These are phyloP conservation scores for Drosophila rufa DNA, from an alignment of 1,140 invertebrate genomes.

Conservation along the genomic window DNA sequence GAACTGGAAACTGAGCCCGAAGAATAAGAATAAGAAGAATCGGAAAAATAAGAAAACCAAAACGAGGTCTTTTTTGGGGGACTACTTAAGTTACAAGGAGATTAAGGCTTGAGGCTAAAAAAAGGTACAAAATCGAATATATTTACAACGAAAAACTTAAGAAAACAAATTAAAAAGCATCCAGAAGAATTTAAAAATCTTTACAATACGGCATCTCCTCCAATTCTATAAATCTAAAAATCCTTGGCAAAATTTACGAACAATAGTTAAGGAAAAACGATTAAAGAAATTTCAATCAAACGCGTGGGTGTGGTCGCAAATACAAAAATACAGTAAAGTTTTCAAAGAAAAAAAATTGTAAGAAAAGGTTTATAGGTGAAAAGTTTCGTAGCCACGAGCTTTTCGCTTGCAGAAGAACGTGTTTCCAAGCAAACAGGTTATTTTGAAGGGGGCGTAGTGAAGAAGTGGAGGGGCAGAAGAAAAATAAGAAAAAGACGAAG, in stretches of 20 bases:
- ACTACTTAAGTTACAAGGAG: slow-evolving; percentile 7
- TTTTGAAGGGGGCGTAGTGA: not conserved
- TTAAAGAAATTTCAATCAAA: too few species aligned
- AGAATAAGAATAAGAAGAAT: slow-evolving; percentile 1
- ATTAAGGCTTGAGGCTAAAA: not conserved
- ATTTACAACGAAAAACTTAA: not conserved
- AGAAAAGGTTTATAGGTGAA: slow-evolving; percentile 21
- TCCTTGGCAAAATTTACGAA: not conserved
- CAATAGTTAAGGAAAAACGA: too few species aligned
- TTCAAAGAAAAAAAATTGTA: not conserved
- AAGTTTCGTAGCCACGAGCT: slow-evolving; percentile 17
- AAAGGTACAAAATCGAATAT: not conserved
- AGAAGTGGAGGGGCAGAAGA: not conserved
- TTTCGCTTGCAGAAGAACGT: slow-evolving; percentile 8
- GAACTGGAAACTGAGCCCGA: not conserved
- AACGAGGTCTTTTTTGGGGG: slow-evolving; percentile 2
- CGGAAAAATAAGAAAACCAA: slow-evolving; percentile 15
- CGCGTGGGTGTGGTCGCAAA: slow-evolving; percentile 24
- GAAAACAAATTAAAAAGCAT: not conserved
- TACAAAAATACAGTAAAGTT: too few species aligned
- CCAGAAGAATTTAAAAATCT: not conserved
- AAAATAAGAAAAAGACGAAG: not conserved
- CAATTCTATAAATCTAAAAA: not conserved
- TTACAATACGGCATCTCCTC: not conserved
- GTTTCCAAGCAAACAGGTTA: slow-evolving; percentile 33